These are phyloP conservation scores for Geotrupes spiniger DNA, from an alignment of 2,888 invertebrate species.

Conservation along the genomic window DNA sequence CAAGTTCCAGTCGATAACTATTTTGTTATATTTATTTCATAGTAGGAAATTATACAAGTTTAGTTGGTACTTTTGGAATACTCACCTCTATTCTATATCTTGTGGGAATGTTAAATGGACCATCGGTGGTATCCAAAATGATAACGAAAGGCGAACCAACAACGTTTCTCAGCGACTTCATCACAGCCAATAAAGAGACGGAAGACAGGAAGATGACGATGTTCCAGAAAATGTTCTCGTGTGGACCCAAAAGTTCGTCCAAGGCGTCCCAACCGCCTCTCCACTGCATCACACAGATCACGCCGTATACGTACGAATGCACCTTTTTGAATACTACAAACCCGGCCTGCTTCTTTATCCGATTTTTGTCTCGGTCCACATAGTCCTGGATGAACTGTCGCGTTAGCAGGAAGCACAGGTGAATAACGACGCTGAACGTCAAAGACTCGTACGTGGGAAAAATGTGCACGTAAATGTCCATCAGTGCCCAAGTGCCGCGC, in stretches of 20 bases:
- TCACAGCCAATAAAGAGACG: conserved; percentile 31
- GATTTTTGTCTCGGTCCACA: conserved; percentile 23
- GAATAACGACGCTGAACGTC: conserved; percentile 55
- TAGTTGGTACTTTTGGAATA: conserved; percentile 14
- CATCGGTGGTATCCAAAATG: conserved; percentile 56
- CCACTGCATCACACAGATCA: conserved; percentile 56
- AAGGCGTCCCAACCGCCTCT: conserved; percentile 54
- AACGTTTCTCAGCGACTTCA: conserved; percentile 55
- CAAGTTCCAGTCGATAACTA: too few species aligned
- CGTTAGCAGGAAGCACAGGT: conserved; percentile 56
- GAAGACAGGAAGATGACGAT: conserved; percentile 11
- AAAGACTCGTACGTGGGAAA: conserved; percentile 55
- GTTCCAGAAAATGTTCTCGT: conserved; percentile 21
- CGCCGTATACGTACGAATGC: conserved; percentile 53
- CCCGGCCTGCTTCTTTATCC: conserved; percentile 7
- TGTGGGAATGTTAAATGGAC: conserved; percentile 60
- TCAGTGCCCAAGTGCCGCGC: conserved; percentile 56
- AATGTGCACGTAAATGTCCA: conserved; percentile 51
- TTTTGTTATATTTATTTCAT: too few species aligned
- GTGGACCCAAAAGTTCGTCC: conserved; percentile 32
- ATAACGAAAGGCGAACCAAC: conserved; percentile 59
- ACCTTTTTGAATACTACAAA: conserved; percentile 31
- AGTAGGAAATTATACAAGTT: too few species aligned
- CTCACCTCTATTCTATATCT: conserved; percentile 53
- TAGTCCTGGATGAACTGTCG: conserved; percentile 49